A percentile compares a stretch with the other conserved stretches of the same genome.
Conservation (phyloP, 2,797 vertebrate genomes). For the Muscicapa striata region DNA sequence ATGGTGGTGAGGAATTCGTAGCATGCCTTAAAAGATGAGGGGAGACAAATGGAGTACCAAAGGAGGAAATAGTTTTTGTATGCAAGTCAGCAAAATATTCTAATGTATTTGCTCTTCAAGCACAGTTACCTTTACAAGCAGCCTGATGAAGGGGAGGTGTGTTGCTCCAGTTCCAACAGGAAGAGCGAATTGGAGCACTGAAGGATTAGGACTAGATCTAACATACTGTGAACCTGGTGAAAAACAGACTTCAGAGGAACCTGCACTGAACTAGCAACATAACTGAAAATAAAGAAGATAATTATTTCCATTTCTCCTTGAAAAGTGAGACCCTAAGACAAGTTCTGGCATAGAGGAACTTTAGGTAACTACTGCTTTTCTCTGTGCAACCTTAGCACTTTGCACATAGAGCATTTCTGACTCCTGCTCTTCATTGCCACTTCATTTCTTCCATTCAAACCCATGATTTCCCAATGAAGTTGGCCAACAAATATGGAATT, state of each 20-base stretch:
- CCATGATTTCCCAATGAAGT: neutral
- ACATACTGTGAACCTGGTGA: neutral
- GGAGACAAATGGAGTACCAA: neutral
- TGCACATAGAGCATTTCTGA: neutral
- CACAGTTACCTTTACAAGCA: neutral
- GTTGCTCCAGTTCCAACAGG: neutral
- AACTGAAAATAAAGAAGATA: neutral
- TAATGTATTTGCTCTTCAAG: neutral
- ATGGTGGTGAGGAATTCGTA: neutral
- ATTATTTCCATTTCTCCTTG: neutral
- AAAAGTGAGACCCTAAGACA: neutral
- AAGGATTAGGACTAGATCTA: neutral
- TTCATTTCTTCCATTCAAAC: neutral
- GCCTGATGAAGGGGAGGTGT: neutral
- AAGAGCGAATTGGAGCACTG: fast-evolving
- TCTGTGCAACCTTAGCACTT: neutral
- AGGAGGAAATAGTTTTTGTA: neutral
- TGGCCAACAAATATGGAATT: neutral
- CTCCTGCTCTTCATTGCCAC: neutral
- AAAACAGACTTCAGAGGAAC: neutral
- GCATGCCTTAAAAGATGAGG: neutral
- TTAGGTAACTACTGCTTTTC: neutral
- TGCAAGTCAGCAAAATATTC: neutral
- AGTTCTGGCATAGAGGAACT: neutral
- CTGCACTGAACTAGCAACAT: neutral